These are phyloP conservation scores for Ataeniobius toweri DNA, from an alignment of 2,797 vertebrate species.

Conservation along the genomic window DNA sequence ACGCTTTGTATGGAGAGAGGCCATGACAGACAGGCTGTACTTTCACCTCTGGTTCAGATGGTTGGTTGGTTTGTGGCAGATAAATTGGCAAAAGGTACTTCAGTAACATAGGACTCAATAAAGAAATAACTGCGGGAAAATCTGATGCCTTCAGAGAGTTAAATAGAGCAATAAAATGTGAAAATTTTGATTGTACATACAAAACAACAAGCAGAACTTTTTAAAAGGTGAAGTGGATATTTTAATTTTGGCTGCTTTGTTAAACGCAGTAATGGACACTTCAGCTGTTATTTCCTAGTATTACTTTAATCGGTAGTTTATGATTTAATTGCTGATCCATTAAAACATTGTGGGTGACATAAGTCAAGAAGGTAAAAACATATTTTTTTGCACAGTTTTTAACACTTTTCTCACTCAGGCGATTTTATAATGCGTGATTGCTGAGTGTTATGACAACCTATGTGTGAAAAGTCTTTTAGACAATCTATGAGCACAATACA, in stretches of 20 bases:
- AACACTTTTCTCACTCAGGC: too few species aligned
- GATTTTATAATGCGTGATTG: background rate
- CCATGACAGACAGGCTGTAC: conserved; percentile 46
- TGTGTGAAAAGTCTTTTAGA: background rate
- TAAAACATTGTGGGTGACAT: too few species aligned
- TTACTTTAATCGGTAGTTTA: background rate
- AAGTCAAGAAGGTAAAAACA: too few species aligned
- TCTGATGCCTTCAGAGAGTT: background rate
- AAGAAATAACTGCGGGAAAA: background rate
- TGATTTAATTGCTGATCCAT: background rate
- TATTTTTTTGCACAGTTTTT: background rate
- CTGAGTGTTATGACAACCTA: background rate
- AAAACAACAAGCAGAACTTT: too few species aligned
- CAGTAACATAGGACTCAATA: conserved; percentile 18
- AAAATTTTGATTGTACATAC: background rate
- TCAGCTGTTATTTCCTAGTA: background rate
- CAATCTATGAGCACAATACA: background rate
- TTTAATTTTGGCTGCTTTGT: too few species aligned
- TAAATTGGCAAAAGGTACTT: conserved; percentile 36
- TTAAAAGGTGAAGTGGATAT: too few species aligned
- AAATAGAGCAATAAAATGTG: background rate
- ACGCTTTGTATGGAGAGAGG: conserved; percentile 63
- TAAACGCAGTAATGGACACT: too few species aligned
- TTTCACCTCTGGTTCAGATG: conserved; percentile 48
- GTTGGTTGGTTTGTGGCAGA: conserved; percentile 36